phyloP scores from a whole-genome alignment of 2,113 vertebrate genomes.

The Puffinus mauretanicus region DNA sequence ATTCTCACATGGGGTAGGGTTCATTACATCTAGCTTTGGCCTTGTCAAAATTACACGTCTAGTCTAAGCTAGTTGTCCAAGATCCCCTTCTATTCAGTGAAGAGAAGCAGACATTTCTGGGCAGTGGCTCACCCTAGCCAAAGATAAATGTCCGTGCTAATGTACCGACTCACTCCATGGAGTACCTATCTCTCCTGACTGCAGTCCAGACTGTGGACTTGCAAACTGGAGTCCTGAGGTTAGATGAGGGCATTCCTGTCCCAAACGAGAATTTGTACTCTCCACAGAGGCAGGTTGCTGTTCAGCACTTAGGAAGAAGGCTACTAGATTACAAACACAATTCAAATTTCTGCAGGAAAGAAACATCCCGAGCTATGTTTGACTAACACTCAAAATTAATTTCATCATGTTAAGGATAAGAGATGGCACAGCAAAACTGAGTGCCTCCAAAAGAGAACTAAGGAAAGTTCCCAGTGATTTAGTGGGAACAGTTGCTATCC shows the following conservation, averaged over 20 bases:
- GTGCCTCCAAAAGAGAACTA: background rate
- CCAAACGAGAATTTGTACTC: background rate
- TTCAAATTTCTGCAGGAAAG: background rate
- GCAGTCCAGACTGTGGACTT: background rate
- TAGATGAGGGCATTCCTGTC: background rate
- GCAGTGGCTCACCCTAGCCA: background rate
- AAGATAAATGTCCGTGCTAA: background rate
- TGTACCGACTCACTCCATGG: rapidly evolving
- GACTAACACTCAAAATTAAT: background rate
- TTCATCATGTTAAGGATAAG: background rate
- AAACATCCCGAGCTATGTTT: background rate
- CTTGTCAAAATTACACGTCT: background rate
- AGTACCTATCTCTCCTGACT: background rate
- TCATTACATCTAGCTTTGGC: background rate
- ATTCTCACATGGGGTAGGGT: background rate
- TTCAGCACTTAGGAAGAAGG: background rate
- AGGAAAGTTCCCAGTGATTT: background rate
- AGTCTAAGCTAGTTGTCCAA: background rate
- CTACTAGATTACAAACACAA: background rate
- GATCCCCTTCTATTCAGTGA: background rate
- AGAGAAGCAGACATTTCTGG: background rate
- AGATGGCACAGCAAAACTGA: background rate
- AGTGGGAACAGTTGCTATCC: background rate
- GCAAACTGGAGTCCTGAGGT: background rate
- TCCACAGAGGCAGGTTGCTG: background rate